Evolutionary conservation across 2,888 invertebrate species (phyloP).

Genomic region (Oxytorus armatus): DNA sequence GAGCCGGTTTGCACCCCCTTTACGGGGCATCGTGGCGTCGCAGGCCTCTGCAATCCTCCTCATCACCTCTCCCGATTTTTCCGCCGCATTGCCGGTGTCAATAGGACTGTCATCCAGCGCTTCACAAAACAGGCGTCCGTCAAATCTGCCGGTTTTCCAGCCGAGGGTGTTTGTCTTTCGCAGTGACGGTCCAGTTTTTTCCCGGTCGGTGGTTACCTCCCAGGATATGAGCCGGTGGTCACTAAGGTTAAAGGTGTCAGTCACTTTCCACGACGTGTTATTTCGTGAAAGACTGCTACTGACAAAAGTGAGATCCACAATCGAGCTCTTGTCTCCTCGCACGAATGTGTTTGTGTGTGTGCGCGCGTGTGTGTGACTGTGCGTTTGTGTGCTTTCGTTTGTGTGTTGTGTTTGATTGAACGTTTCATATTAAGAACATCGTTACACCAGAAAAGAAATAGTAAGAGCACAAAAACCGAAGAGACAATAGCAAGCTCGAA

Average conservation of each 20-base stretch:
- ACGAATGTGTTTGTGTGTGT: constrained; percentile 65
- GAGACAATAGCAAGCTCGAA: too few relatives aligned
- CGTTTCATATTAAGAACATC: too few relatives aligned
- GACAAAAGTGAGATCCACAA: constrained; percentile 71
- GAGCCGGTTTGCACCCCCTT: constrained; percentile 12
- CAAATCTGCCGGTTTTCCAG: constrained; percentile 30
- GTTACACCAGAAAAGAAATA: too few relatives aligned
- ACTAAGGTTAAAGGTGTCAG: constrained; percentile 57
- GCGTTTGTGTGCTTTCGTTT: constrained; percentile 64
- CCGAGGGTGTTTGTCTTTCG: constrained; percentile 2
- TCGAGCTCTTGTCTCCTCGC: constrained; percentile 61
- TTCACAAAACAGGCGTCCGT: not conserved
- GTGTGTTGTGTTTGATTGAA: too few relatives aligned
- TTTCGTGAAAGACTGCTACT: constrained; percentile 65
- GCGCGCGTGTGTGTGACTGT: constrained; percentile 59
- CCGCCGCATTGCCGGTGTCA: constrained; percentile 15
- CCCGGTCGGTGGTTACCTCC: constrained; percentile 33
- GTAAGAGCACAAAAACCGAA: too few relatives aligned
- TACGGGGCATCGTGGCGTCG: constrained; percentile 58
- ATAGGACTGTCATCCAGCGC: constrained; percentile 24
- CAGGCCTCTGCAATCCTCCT: constrained; percentile 43
- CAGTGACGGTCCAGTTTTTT: not conserved
- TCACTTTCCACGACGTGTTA: constrained; percentile 48
- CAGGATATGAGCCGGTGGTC: constrained; percentile 64
- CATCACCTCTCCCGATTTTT: constrained; percentile 45